Evolutionary conservation across 2,888 invertebrate genomes (phyloP).

Genomic region (Arctia plantaginis): DNA sequence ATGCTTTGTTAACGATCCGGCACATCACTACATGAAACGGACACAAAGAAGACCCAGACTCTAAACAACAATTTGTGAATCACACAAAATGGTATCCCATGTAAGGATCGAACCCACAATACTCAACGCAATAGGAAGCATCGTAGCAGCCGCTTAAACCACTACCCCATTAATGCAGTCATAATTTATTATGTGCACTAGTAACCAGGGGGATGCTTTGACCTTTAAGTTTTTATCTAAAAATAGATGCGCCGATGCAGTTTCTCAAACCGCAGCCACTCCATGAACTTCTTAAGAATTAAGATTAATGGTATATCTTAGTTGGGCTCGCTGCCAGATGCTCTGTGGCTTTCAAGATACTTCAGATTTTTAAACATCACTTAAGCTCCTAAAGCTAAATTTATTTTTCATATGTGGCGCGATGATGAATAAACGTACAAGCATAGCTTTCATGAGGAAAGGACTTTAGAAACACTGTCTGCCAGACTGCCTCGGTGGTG

Average conservation of each 20-base stretch:
- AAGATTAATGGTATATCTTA: neutral
- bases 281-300: neutral
- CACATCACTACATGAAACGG: no score
- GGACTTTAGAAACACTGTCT: no score
- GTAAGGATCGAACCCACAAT: no score
- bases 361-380: neutral
- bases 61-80: no score
- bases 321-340: constrained; percentile 1
- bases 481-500: no score
- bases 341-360: neutral
- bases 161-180: no score
- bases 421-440: neutral
- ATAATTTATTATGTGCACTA: no score
- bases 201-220: neutral
- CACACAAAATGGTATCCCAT: no score
- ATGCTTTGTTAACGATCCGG: no score
- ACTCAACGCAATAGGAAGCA: no score
- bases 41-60: no score
- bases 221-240: constrained; percentile 4
- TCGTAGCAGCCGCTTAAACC: no score
- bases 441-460: neutral
- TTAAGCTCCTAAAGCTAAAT: neutral
- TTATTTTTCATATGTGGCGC: neutral
- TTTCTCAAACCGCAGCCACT: neutral
- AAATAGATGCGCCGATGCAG: constrained; percentile 6